Evolutionary conservation across 2,113 vertebrate species (phyloP).

Genomic region (Bucco capensis): DNA sequence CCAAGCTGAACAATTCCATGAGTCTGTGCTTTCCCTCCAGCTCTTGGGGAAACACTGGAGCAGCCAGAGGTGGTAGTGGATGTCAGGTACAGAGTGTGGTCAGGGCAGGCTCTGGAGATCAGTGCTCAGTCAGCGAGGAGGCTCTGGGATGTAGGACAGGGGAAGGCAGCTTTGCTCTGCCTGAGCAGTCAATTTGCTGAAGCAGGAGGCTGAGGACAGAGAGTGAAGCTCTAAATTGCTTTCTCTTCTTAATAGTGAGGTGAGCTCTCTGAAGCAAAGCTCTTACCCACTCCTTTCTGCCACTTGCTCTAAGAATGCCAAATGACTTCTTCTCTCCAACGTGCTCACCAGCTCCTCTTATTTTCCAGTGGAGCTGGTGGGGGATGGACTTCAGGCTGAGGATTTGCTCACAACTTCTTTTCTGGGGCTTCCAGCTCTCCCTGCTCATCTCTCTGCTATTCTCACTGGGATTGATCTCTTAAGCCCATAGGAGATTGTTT

Average conservation of each 20-base stretch:
- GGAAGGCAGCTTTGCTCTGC: not conserved
- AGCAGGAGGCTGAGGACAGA: not conserved
- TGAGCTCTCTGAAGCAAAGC: not conserved
- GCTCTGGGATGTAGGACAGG: rapidly evolving
- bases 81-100: not conserved
- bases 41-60: not conserved
- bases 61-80: not conserved
- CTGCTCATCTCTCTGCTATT: not conserved
- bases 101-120: too few relatives aligned
- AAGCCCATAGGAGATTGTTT: not conserved
- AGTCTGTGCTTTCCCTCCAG: not conserved
- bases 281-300: not conserved
- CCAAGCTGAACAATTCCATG: not conserved
- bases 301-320: not conserved
- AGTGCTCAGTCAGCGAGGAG: rapidly evolving
- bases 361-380: not conserved
- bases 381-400: not conserved
- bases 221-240: not conserved
- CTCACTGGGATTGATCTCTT: not conserved
- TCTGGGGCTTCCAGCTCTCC: not conserved
- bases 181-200: not conserved
- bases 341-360: not conserved
- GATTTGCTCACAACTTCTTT: not conserved
- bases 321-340: not conserved
- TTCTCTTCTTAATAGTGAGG: not conserved